Evolutionary conservation across 2,113 vertebrate genomes (phyloP).

Genomic region (Brachypodius melanocephalos): DNA sequence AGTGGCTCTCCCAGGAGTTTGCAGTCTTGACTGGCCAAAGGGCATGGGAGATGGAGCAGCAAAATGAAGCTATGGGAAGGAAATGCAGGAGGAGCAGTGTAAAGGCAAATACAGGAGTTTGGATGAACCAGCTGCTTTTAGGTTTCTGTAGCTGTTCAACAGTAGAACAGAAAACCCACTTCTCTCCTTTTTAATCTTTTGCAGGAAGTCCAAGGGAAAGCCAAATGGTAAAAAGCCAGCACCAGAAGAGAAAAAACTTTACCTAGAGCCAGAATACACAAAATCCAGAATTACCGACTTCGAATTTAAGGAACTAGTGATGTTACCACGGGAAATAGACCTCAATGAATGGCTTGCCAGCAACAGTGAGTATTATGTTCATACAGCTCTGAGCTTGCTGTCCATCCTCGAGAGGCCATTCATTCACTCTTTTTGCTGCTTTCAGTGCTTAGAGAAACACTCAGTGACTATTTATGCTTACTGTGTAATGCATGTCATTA

Average conservation of each 20-base stretch:
- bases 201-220: slow-evolving; percentile 97
- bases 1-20: not conserved
- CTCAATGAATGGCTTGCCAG: slow-evolving; percentile 98
- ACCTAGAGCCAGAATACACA: slow-evolving; percentile 92
- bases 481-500: not conserved
- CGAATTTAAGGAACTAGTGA: slow-evolving; percentile 93
- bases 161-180: not conserved
- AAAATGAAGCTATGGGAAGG: not conserved
- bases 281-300: slow-evolving; percentile 92
- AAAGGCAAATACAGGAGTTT: not conserved
- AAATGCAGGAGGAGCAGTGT: not conserved
- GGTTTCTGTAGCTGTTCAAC: not conserved
- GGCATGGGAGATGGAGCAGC: not conserved
- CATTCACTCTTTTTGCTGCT: not conserved
- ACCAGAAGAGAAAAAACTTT: slow-evolving; percentile 92
- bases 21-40: not conserved
- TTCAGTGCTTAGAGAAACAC: not conserved
- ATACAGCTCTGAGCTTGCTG: not conserved
- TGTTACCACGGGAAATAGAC: slow-evolving; percentile 94
- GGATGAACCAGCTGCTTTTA: not conserved
- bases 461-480: not conserved
- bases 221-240: slow-evolving; percentile 96
- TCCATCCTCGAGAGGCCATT: not conserved
- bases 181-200: not conserved
- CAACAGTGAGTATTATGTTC: slow-evolving; percentile 84